A percentile compares a stretch with the other conserved stretches of the same genome.
phyloP scores from a whole-genome alignment of 2,888 invertebrate species.

The Chironomus tentans region DNA sequence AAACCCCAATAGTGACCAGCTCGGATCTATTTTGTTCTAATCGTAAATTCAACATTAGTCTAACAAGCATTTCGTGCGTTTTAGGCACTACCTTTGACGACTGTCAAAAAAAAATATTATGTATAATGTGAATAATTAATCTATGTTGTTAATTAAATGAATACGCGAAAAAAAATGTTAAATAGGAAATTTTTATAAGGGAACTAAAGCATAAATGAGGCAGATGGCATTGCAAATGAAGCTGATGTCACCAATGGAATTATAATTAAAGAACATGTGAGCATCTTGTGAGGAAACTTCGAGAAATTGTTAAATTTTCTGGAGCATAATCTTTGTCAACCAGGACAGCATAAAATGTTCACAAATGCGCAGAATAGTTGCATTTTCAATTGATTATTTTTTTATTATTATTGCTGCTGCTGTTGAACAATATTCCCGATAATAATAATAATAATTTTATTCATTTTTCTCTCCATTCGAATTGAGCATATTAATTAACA shows the following conservation, averaged over 20 bases:
- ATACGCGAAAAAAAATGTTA: not conserved
- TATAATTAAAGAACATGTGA: not conserved
- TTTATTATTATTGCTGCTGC: not conserved
- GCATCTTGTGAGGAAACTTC: not conserved
- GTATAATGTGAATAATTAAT: constrained; percentile 18
- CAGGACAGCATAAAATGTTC: not conserved
- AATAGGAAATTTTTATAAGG: not conserved
- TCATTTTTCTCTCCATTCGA: not conserved
- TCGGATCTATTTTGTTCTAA: no score
- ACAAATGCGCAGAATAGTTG: not conserved
- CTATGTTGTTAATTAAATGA: constrained; percentile 15
- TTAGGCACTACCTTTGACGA: not conserved
- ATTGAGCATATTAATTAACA: not conserved
- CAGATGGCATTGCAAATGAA: not conserved
- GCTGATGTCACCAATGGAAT: not conserved
- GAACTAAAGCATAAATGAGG: not conserved
- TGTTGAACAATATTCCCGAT: not conserved
- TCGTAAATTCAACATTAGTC: no score
- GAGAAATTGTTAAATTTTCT: not conserved
- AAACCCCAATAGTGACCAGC: no score
- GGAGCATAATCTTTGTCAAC: constrained; percentile 10
- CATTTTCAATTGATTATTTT: not conserved
- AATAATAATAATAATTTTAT: not conserved
- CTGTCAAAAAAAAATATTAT: not conserved
- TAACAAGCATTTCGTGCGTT: no score